Conservation (phyloP, 2,797 vertebrate genomes). For the Staurois parvus region DNA sequence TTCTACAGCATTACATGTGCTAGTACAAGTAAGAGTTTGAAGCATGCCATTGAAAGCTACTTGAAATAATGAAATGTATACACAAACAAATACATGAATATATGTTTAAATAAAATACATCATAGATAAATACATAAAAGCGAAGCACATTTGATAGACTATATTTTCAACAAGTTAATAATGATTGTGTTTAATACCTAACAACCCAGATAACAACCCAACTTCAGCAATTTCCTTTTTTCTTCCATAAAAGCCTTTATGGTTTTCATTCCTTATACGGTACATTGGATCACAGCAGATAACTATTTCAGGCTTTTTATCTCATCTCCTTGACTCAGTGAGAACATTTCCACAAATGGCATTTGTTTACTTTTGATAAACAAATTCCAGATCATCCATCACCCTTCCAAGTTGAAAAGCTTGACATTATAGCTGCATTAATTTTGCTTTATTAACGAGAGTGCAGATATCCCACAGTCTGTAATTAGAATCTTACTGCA, state of each 20-base stretch:
- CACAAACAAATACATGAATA: too few species aligned
- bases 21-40: too few species aligned
- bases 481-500: constrained; percentile 55
- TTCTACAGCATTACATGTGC: too few species aligned
- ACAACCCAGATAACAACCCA: constrained; percentile 6
- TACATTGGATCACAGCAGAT: constrained; percentile 47
- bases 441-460: constrained; percentile 56
- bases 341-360: constrained; percentile 56
- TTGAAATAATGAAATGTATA: too few species aligned
- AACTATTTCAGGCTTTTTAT: constrained; percentile 64
- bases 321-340: constrained; percentile 65
- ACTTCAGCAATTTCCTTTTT: constrained; percentile 3
- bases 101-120: background rate
- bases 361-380: constrained; percentile 68
- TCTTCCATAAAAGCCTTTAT: constrained; percentile 40
- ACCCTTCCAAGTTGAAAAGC: constrained; percentile 60
- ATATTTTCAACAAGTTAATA: background rate
- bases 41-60: too few species aligned
- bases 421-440: constrained; percentile 46
- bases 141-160: background rate
- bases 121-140: background rate
- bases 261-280: constrained; percentile 59
- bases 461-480: constrained; percentile 24
- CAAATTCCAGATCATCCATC: constrained; percentile 63
- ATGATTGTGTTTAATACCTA: background rate